These are phyloP conservation scores for Zaprionus taronus DNA, from an alignment of 1,140 invertebrate genomes.

Conservation along the genomic window DNA sequence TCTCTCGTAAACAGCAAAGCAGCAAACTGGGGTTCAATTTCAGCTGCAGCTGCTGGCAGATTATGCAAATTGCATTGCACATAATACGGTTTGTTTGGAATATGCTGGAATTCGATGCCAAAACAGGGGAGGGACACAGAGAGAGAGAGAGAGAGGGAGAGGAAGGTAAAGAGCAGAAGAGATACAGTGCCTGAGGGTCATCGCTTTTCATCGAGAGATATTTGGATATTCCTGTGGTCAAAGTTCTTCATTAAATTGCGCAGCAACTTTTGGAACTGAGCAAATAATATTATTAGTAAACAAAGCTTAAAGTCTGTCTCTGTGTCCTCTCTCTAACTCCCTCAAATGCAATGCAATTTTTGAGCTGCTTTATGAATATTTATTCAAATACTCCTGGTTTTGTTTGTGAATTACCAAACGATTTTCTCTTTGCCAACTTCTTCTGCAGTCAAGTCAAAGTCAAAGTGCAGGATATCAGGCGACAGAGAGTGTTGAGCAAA, in stretches of 20 bases:
- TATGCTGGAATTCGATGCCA: conserved; percentile 1
- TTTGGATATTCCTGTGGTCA: background rate
- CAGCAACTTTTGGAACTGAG: conserved; percentile 2
- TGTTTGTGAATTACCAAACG: background rate
- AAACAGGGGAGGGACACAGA: background rate
- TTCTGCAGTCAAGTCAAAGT: background rate
- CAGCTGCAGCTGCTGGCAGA: conserved; percentile 42
- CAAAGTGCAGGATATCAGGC: conserved; percentile 23
- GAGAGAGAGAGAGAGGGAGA: too few relatives aligned
- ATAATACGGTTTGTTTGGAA: conserved; percentile 26
- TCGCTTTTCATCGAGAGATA: background rate
- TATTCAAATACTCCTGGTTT: background rate
- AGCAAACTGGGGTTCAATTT: conserved; percentile 33
- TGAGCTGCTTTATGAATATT: background rate
- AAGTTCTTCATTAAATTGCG: conserved; percentile 4
- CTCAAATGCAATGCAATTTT: background rate
- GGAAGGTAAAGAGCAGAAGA: background rate
- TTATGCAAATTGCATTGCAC: conserved; percentile 38
- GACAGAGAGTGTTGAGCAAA: conserved; percentile 57
- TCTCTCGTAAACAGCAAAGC: too few relatives aligned
- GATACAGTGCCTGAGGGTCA: background rate
- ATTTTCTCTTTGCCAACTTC: background rate
- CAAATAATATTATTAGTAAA: conserved; percentile 3
- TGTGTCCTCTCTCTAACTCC: background rate
- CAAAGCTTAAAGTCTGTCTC: background rate